phyloP scores from a whole-genome alignment of 2,113 vertebrate species.

The Menura novaehollandiae region DNA sequence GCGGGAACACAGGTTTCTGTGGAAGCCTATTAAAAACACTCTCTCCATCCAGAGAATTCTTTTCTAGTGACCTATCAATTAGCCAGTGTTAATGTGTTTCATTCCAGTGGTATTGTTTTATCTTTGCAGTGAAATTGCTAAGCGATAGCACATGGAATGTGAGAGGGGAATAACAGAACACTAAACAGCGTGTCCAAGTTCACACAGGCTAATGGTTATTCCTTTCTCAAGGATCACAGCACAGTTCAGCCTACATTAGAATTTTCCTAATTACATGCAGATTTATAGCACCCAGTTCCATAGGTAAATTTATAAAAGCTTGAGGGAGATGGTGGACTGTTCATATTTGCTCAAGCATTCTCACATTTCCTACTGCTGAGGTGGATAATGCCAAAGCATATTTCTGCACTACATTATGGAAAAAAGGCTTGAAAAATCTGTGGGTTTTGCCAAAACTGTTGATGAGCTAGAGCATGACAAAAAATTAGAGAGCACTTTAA shows the following conservation, averaged over 20 bases:
- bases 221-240: background rate
- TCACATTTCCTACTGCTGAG: background rate
- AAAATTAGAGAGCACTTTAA: background rate
- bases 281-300: background rate
- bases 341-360: background rate
- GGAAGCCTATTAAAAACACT: background rate
- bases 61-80: background rate
- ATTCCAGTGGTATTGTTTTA: background rate
- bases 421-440: background rate
- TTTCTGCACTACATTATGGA: background rate
- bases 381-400: background rate
- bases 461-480: background rate
- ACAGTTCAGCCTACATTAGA: background rate
- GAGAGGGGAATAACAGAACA: background rate
- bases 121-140: background rate
- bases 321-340: background rate
- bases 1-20: background rate
- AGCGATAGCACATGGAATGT: background rate
- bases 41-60: background rate
- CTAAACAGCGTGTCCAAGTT: rapidly evolving
- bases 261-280: background rate
- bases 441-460: background rate
- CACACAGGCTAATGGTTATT: background rate
- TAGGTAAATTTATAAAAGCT: background rate
- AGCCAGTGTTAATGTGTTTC: background rate